These are phyloP conservation scores for Peromyscus attwateri DNA, from an alignment of 2,797 vertebrate genomes.

Conservation along the genomic window DNA sequence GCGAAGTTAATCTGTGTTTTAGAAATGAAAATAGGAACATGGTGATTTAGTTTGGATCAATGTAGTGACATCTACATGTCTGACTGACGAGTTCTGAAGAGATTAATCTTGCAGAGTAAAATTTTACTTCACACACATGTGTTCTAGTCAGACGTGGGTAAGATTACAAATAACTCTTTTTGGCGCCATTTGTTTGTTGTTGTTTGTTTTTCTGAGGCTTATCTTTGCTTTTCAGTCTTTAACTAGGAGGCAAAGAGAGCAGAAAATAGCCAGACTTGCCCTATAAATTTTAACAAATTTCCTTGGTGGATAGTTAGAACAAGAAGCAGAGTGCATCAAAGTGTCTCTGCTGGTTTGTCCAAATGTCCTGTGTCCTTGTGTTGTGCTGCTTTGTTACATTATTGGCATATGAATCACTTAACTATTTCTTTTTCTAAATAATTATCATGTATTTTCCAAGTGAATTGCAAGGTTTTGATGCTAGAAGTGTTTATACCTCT, in stretches of 20 bases:
- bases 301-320: background rate
- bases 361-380: background rate
- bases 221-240: constrained; percentile 13
- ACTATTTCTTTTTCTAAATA: constrained; percentile 59
- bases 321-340: background rate
- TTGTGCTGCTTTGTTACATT: background rate
- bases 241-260: background rate
- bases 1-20: background rate
- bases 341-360: background rate
- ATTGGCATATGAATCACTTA: constrained; percentile 23
- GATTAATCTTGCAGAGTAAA: constrained; percentile 60
- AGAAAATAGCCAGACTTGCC: background rate
- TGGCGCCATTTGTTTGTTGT: background rate
- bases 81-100: constrained; percentile 27
- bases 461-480: background rate
- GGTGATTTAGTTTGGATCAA: background rate
- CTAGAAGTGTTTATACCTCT: background rate
- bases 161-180: background rate
- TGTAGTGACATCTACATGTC: constrained; percentile 1
- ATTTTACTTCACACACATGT: background rate
- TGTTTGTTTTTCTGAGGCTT: constrained; percentile 35
- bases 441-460: background rate
- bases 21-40: background rate
- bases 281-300: background rate
- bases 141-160: constrained; percentile 4